Conservation (phyloP, 2,113 vertebrate genomes). For the Phainopepla nitens region DNA sequence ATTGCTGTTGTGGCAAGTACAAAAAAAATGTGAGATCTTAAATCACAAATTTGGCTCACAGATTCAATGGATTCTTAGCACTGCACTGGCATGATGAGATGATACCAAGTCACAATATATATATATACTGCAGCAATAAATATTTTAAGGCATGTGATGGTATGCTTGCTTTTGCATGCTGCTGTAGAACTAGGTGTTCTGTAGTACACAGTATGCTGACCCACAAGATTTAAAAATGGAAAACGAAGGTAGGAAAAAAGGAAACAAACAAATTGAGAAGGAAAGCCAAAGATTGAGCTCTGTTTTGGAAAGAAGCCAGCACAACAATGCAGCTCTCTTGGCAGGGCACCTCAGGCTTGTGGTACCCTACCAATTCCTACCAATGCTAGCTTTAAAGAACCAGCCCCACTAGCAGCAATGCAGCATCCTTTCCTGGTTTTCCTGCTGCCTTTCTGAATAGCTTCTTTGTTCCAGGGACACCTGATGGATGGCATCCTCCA, state of each 20-base stretch:
- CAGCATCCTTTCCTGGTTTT: not conserved
- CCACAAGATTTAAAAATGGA: not conserved
- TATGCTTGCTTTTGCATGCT: not conserved
- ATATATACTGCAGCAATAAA: not conserved
- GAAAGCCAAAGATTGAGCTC: not conserved
- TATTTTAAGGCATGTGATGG: not conserved
- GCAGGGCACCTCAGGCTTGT: not conserved
- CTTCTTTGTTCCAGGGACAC: not conserved
- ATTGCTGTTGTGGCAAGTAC: not conserved
- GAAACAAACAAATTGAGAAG: not conserved
- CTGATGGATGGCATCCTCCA: not conserved
- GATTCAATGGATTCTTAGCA: not conserved
- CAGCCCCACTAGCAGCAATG: not conserved
- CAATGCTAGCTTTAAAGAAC: not conserved
- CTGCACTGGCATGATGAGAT: not conserved
- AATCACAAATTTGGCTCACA: not conserved
- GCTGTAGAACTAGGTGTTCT: not conserved
- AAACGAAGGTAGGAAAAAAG: not conserved
- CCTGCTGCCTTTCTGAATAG: not conserved
- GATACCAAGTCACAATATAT: not conserved
- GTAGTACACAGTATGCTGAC: not conserved
- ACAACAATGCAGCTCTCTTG: not conserved
- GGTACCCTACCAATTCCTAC: not conserved
- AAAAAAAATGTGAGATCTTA: not conserved
- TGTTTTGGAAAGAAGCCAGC: not conserved